Conservation (phyloP, 2,113 vertebrate genomes). For the Microcebus tavaratra region DNA sequence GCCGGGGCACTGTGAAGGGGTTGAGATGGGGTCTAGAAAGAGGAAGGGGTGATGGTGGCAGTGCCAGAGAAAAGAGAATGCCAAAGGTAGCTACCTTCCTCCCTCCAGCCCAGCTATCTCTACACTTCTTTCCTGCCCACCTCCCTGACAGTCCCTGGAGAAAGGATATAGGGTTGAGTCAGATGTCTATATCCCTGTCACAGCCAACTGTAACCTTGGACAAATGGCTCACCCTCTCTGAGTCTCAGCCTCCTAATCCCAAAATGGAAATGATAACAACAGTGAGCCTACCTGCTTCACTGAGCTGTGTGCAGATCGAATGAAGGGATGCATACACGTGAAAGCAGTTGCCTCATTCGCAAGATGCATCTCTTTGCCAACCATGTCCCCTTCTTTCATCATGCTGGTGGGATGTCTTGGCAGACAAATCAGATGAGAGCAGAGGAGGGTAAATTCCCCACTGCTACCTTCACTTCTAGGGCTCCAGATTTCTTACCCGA, state of each 20-base stretch:
- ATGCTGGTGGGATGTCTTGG: neutral
- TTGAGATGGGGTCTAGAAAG: neutral
- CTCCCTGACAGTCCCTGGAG: neutral
- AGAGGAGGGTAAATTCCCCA: neutral
- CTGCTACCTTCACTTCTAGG: neutral
- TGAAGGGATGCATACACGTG: neutral
- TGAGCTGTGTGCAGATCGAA: neutral
- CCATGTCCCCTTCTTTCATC: neutral
- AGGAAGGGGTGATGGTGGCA: neutral
- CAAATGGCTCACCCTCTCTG: neutral
- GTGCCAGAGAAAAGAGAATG: neutral
- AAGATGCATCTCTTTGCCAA: neutral
- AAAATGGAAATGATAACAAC: neutral
- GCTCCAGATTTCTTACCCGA: neutral
- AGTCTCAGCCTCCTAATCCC: neutral
- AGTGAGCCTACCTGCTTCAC: neutral
- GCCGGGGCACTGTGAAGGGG: neutral
- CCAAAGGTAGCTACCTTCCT: neutral
- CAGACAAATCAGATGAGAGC: neutral
- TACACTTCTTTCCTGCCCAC: neutral
- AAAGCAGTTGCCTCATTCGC: neutral
- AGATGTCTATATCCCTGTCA: neutral
- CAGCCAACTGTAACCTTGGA: neutral
- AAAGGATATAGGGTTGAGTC: neutral
- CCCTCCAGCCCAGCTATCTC: neutral